A percentile compares a stretch with the other conserved stretches of the same genome.
phyloP scores from a whole-genome alignment of 1,140 invertebrate species.

The Rhopalosiphum padi region DNA sequence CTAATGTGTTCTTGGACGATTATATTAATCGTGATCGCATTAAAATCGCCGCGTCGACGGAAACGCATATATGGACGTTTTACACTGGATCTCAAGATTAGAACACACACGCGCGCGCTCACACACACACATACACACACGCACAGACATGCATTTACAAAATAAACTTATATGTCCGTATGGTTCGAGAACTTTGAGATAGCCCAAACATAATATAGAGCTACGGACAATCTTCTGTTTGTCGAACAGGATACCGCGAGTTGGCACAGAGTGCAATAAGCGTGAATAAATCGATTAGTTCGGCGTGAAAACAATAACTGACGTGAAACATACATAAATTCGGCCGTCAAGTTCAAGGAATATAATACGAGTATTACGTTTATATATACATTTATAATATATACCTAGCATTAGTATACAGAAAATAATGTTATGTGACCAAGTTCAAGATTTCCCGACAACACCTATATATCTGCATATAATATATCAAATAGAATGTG shows the following conservation, averaged over 20 bases:
- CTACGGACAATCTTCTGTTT: background rate
- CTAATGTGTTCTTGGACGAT: background rate
- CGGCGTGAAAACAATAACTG: constrained; percentile 6
- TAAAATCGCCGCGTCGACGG: background rate
- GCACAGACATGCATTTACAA: background rate
- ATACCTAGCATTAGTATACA: background rate
- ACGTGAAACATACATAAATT: background rate
- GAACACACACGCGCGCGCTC: background rate
- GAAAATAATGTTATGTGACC: background rate
- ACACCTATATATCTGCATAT: background rate
- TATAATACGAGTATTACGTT: background rate
- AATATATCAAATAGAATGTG: background rate
- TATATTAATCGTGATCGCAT: constrained; percentile 24
- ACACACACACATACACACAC: background rate
- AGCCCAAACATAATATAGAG: background rate
- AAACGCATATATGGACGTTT: background rate
- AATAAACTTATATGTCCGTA: background rate
- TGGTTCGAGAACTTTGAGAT: background rate
- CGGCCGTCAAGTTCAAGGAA: constrained; percentile 19
- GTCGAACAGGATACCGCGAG: background rate
- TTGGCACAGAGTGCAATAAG: background rate
- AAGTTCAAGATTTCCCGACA: background rate
- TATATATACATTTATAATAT: background rate
- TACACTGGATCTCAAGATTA: background rate
- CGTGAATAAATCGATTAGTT: constrained; percentile 30